Base-by-base conservation (phyloP, 2,113 vertebrate genomes). In the Actenoides hombroni region DNA sequence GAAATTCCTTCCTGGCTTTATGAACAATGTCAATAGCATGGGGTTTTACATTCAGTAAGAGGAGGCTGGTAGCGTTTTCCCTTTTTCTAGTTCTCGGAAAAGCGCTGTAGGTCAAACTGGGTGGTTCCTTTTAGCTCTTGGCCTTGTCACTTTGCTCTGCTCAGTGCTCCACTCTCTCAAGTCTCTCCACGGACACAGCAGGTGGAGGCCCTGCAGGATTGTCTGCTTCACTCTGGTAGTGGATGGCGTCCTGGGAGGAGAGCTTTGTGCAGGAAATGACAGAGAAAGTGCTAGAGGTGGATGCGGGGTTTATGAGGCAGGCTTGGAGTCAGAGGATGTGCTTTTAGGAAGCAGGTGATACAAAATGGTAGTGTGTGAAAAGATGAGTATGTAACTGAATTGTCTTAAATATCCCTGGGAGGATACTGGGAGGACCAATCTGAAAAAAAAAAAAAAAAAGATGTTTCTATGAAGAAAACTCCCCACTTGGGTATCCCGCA, bases 111-210 rank as follows among this genome's bases (percentile, higher is more conserved):
- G 11, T 64, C 13, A 39, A 85, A 44, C 16, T 2, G 6, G 4
- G 35, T 33, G 10, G 7, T 48, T 88, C 23, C 11, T 40, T 56
- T 29, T 15, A 17, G 35, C 12, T 37, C 35, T 57, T 8, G 40
- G 25, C 18, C 4, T 0, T 8, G 25, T 40, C 1, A 6, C 53
- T 48, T 48, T 5, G 39, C 59, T 53, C 25, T 20, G 24, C 51
- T n/a, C 23, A 5, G 33, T 8, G 39, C 26, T 54, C 40, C 12
- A 1, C 31, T 20, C 12, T 26, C 29, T 23, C 5, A 23, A 1
- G 39, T 39, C 9, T 2, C 48, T 56, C 40, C 3, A 0, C 2
- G 25, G 24, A 7, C 10, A 7, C 1, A 3, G 16, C 29, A 28
- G 40, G 48, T 21, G 31, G 54, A 20, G 46, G 23, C 42, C 31